Base-by-base conservation (phyloP, 2,113 vertebrate species). In the Parus major region DNA sequence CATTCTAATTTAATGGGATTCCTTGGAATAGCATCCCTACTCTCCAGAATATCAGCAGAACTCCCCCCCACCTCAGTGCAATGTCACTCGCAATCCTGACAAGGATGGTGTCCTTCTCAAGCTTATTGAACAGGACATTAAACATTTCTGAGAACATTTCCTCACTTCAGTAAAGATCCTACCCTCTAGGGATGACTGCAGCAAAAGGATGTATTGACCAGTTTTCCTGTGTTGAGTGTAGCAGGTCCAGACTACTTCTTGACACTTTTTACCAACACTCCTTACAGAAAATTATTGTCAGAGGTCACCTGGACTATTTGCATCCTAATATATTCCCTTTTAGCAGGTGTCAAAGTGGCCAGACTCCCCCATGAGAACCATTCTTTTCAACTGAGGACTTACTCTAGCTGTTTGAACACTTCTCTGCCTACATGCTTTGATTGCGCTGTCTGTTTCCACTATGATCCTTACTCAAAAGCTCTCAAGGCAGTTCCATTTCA, bases 11-110 rank as follows among this genome's bases (percentile, higher is more conserved):
- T 49, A 12, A 21, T 47, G 15, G 73, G 15, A 71, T 31, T 46
- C 13, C 10, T 72, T 29, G 73, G 44, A 69, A 78, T 11, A 21
- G 1, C 9, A 63, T 25, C 6, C 3, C 6, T 53, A 9, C 21
- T 6, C 9, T 56, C 11, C 64, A 64, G n/a, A 61, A 46, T 23
- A 81, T 12, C 0, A 1, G 20, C 25, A 77, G 16, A 5, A 36
- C 2, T 65, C 3, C 3, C 5, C 4, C 4, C 15, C 0, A 2
- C 24, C 15, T 50, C 7, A 47, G 2, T 5, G 11, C 11, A 55
- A 35, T 22, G 9, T 19, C 33, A 68, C 8, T 49, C 0, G 0
- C 25, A 59, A 24, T 59, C 19, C 28, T 72, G 19, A 4, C 64
- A 47, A 69, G 41, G 55, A 50, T 42, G 10, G 3, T 46, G 7